Base-by-base conservation (phyloP, 2,113 vertebrate species). In the Raja brachyura region DNA sequence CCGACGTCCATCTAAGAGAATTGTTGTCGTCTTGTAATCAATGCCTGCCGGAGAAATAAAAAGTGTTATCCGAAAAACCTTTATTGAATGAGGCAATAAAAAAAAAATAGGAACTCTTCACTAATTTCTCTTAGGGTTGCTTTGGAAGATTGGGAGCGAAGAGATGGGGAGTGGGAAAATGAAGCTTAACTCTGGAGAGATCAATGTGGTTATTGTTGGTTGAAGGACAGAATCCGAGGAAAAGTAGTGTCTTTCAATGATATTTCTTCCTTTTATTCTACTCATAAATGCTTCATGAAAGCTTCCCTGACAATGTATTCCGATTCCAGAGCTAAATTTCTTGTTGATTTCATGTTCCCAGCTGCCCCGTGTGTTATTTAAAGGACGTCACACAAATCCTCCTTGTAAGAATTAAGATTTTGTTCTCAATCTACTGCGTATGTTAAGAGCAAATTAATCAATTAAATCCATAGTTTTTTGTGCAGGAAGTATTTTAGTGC, bases 11-110 rank as follows among this genome's bases (percentile, higher is more conserved):
- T 98, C 97, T 81, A 98, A 95, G 39, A 98, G 96, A 94, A 98
- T 98, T 5, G 96, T 97, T 93, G 98, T 98, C 0, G 97, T 98
- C 95, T 97, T 98, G 93, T 96, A 98, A 94, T 98, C 97, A 7
- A 98, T 97, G 93, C 97, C 98, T 98, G 96, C 4, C 94, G 54
- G 70, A 48, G 59, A 76, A 77, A n/a, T 93, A 83, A 14, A 10
- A 56, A 92, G 28, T 93, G 73, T 79, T 59, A 79, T 14, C 18
- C n/a, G 70, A 79, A 93, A 20, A 76, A 81, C 13, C 9, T 28
- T 39, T 93, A 22, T 48, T 48, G 66, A 66, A 10, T 92, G 70
- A 85, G 70, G 39, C 59, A 66, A 66, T 90, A 68, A 70, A 18
- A 39, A 68, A 70, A 18, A 39, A 39, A 90, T 28, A 68, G 63